Base-by-base conservation (phyloP, 2,888 invertebrate genomes). In the Noctua comes region DNA sequence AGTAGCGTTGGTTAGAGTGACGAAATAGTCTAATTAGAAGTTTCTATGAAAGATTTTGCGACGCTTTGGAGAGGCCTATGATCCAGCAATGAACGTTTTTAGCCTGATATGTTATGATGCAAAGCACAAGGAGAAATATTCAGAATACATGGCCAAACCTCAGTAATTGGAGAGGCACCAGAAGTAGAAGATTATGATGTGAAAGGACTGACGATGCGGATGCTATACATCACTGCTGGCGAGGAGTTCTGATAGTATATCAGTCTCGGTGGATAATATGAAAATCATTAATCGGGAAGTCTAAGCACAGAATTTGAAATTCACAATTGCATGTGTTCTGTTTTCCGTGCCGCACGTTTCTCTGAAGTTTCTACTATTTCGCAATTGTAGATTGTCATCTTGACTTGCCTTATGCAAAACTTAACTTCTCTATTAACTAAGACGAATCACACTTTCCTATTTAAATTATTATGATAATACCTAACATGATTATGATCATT, bases 391-490 rank as follows among this genome's bases (percentile, higher is more conserved):
- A 71, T 71, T 46, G 83, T 16, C 24, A 83, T 68, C 71, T 76
- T 77, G n/a, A 51, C 64, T 46, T 59, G 24, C 6, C 69, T 66
- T 66, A 70, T 62, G 79, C 80, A 79, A 66, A 79, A 69, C 27
- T 57, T 62, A 18, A 62, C 62, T 62, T 62, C 31, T 31, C 62
- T 62, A 65, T 77, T 68, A 27, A 81, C 82, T 36, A 68, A 68
- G 31, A 76, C 62, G 13, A 59, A 65, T 59, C n/a, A 5, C 18
- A 70, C 73, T 79, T 84, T 73, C 69, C 24, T 75, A 73, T 75
- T 75, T 16, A 73, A 70, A 79, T 70, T 66, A n/a, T 66, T 36
- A 84, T 81, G 71, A 62, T 84, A 64, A 84, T 80, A 62, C 21
- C 3, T 21, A 51, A 64, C 84, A 65, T 62, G 43, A 76, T 66